Evolutionary conservation across 1,140 invertebrate genomes (phyloP), one percentile per base, ranked within the genome.

Genomic region (Aricia agestis): DNA sequence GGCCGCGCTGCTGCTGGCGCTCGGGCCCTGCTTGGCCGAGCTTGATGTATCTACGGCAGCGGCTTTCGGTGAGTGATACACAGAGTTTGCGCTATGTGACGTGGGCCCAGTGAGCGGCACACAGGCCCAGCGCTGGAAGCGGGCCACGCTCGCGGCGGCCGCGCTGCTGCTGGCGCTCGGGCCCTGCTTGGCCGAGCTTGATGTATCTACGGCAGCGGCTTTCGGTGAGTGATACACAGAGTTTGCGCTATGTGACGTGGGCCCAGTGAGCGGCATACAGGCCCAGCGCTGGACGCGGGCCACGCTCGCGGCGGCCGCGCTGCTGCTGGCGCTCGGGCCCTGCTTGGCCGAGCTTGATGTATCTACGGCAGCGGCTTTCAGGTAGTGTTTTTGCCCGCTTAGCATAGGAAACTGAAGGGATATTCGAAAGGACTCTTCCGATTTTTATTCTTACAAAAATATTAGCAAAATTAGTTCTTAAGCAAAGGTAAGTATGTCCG

Each of bases 261-360:
- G 81, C 72, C 78, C 58, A 71, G 83, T 76, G 74, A 79, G 85
- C 84, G 83, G 80, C 77, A 88, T 90, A 86, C 81, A 76, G 82
- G 81, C 79, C 80, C 77, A 77, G 82, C 80, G 83, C 75, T 80
- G 74, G 66, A 65, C 68, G 81, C 80, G 81, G 78, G 80, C 78
- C 76, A 80, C 80, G 82, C 83, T 87, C 74, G 87, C 80, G 79
- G 82, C 81, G 79, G 82, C 87, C 76, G 82, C 83, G 75, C 76
- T 81, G 71, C 78, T 87, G 72, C 59, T 90, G 67, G 80, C 79
- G 75, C 74, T 87, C 79, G 77, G 82, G 77, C 79, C 82, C 74
- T 74, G 80, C 74, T 78, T 76, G 41, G 81, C 85, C 61, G 80
- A 86, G 70, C 76, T 73, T 11, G 81, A 82, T 67, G 68, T 81